Base-by-base conservation (phyloP, 2,113 vertebrate genomes). In the Pachypanchax playfairii region DNA sequence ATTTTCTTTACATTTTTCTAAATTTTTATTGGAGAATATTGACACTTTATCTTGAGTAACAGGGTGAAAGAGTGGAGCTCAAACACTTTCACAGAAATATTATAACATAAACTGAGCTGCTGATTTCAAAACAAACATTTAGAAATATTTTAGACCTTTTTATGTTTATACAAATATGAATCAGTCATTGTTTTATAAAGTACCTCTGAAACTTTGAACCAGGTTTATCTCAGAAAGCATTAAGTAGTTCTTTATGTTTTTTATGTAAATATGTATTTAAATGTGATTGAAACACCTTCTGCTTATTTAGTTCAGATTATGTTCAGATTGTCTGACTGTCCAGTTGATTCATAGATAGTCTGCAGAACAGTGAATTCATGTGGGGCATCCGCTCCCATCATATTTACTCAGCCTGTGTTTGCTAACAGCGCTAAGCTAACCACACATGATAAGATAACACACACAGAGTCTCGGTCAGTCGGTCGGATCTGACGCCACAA, bases 381-480 rank as follows among this genome's bases (percentile, higher is more conserved):
- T 61, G 4, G 46, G 54, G 52, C 62, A 13, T 73, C 76, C 58
- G 42, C 72, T 63, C 83, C 65, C 83, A 68, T 82, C 82, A 39
- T 83, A 75, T 90, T 88, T 87, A 76, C 82, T 38, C 78, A 77
- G 84, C 55, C 73, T 80, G 73, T 81, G 73, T 85, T 83, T 77
- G 73, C 71, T 79, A 73, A 79, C 76, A 73, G 77, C 50, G 68
- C 86, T 84, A 77, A 81, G 75, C 65, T 77, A 80, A 54, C 50
- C 73, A 79, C 84, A 87, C 79, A 77, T 39, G 59, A 75, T 79
- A 63, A 79, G 52, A 75, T 42, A 61, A 51, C 58, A 73, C 42
- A 61, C 64, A 33, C 60, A n/a, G n/a, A 73, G 22, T 9, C 67
- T 39, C 69, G 52, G 66, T 43, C 48, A 66, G 39, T 65, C 57